Evolutionary conservation across 2,797 vertebrate species (phyloP), one percentile per base, ranked within the genome.

Genomic region (Spinus olivaceus): DNA sequence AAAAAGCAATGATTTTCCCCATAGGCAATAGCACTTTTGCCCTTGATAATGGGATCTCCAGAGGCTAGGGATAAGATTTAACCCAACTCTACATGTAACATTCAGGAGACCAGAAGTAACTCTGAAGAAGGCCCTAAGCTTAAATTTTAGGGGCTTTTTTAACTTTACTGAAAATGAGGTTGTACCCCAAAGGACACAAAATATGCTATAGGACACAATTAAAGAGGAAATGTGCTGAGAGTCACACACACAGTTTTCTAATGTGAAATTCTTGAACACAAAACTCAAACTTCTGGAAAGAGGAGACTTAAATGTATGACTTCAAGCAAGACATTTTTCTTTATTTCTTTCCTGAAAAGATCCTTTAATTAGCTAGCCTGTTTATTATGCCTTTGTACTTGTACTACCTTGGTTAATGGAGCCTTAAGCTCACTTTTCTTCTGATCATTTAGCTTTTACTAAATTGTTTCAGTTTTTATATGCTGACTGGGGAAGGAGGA

Each of bases 111-210:
- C 9, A 82, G 35, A 86, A 54, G 35, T 61, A 88, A 94, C 78
- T 57, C 78, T 57, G 60, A 88, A 86, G 35, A 76, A 79, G 30
- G 54, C 51, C 32, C 15, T 88, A 80, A 91, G 51, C 25, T 74
- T 78, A 53, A 73, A 12, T 51, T 69, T 41, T 32, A 3, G 14
- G 7, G 7, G 1, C 65, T 51, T 50, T 23, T 85, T 67, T 10
- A 77, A 44, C 63, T 51, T 76, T 11, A 25, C 20, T 80, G 50
- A 90, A 90, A 95, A 95, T 64, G 32, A 94, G 54, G 32, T 66
- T 90, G 63, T 49, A 65, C 28, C 76, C 66, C 57, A 93, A 90
- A 94, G 66, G 80, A 90, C 63, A 81, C 12, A 81, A 77, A 94
- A 84, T 84, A 41, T 6, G 59, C 63, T 77, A 72, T 9, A 73